These are phyloP conservation scores for Bambusicola thoracicus DNA, from an alignment of 2,113 vertebrate species.

Conservation along the genomic window DNA sequence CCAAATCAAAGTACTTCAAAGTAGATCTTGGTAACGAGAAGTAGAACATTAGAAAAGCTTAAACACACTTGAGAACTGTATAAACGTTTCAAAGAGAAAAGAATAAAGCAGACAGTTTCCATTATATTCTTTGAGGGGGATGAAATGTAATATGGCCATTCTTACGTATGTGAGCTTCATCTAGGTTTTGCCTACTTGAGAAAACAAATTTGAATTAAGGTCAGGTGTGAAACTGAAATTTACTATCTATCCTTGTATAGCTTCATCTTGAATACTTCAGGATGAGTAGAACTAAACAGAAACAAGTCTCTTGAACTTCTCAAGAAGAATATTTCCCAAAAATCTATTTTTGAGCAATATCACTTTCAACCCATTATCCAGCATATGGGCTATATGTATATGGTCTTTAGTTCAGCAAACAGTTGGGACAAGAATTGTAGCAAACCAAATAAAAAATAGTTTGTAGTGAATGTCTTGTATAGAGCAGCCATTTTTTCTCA, in stretches of 20 bases:
- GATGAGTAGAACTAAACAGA: neutral
- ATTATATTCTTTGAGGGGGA: neutral
- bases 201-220: neutral
- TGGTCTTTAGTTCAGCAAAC: neutral
- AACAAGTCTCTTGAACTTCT: neutral
- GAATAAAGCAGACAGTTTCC: neutral
- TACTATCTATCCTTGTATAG: neutral
- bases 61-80: constrained; percentile 9
- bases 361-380: neutral
- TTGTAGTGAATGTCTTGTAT: neutral
- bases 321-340: neutral
- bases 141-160: neutral
- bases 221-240: neutral
- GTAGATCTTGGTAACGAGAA: constrained; percentile 51
- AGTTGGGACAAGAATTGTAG: neutral
- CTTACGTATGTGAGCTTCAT: neutral
- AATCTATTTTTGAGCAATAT: neutral
- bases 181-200: neutral
- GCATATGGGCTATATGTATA: neutral
- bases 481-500: neutral
- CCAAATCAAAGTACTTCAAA: constrained; percentile 54
- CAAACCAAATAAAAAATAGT: neutral
- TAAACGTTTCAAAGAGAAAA: constrained; percentile 26
- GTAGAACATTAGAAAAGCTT: constrained; percentile 24
- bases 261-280: neutral